Percentiles rank a stretch among this genome's conserved stretches.
phyloP scores from a whole-genome alignment of 2,888 invertebrate species.

The Hyles lineata region DNA sequence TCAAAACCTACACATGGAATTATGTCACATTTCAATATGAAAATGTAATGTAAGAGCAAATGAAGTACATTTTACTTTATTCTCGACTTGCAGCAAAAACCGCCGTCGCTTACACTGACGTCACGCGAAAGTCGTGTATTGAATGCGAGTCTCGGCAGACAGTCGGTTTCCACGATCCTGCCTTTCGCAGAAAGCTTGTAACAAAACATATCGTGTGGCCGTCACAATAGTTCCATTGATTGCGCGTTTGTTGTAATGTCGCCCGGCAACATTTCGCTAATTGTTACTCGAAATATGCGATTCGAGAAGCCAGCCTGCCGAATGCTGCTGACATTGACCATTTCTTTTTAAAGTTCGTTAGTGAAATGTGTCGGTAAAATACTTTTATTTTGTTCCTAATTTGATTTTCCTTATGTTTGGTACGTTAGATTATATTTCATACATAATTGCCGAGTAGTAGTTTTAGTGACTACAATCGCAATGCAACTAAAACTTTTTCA shows the following conservation, averaged over 20 bases:
- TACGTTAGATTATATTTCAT: no score
- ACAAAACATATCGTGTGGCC: slow-evolving; percentile 56
- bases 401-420: no score
- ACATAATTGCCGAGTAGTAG: no score
- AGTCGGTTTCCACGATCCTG: slow-evolving; percentile 50
- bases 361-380: background rate
- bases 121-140: slow-evolving; percentile 10
- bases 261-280: slow-evolving; percentile 10
- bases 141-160: slow-evolving; percentile 22
- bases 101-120: background rate
- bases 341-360: background rate
- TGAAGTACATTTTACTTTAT: no score
- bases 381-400: background rate
- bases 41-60: no score
- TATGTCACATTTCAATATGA: no score
- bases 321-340: slow-evolving; percentile 6
- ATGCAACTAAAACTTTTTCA: no score
- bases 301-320: slow-evolving; percentile 3
- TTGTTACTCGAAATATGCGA: slow-evolving; percentile 16
- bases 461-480: no score
- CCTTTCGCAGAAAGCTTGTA: slow-evolving; percentile 53
- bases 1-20: no score
- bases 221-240: slow-evolving; percentile 45
- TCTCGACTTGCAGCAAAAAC: background rate
- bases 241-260: slow-evolving; percentile 33